A percentile compares a stretch with the other conserved stretches of the same genome.
Conservation (phyloP, 2,888 invertebrate genomes). For the Nephrotoma appendiculata region DNA sequence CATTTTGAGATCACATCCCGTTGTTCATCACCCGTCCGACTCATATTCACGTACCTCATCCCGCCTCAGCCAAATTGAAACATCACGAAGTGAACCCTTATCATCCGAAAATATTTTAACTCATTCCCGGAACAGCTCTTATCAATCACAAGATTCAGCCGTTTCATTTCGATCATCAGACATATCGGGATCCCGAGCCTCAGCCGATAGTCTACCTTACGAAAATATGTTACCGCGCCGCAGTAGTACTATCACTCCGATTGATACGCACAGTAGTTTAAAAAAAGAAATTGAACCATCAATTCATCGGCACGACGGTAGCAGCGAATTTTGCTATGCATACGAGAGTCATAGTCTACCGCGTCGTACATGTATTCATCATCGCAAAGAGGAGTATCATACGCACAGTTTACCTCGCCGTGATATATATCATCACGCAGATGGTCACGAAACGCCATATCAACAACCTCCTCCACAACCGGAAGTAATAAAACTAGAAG, state of each 20-base stretch:
- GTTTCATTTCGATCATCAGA: conserved; percentile 17
- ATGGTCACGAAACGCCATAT: background rate
- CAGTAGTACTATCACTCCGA: background rate
- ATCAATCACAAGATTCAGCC: conserved; percentile 17
- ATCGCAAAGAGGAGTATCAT: conserved; percentile 26
- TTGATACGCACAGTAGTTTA: background rate
- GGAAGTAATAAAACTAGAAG: background rate
- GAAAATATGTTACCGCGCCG: conserved; percentile 10
- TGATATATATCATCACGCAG: conserved; percentile 21
- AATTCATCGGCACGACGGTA: conserved; percentile 1
- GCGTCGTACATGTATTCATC: conserved; percentile 27
- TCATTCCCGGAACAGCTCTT: conserved; percentile 16
- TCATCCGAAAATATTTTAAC: conserved; percentile 12
- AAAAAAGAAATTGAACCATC: conserved; percentile 9
- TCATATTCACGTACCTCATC: conserved; percentile 16
- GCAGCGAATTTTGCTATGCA: conserved; percentile 16
- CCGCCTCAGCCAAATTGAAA: conserved; percentile 13
- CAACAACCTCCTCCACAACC: background rate
- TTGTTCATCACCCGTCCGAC: conserved; percentile 24
- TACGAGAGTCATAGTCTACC: conserved; percentile 32
- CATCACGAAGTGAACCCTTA: conserved; percentile 14
- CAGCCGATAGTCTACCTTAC: conserved; percentile 7
- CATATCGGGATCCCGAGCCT: conserved; percentile 12
- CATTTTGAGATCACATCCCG: conserved; percentile 6
- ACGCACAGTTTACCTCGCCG: conserved; percentile 29